These are phyloP conservation scores for Oophaga pumilio DNA, from an alignment of 2,113 vertebrate genomes.

Conservation along the genomic window DNA sequence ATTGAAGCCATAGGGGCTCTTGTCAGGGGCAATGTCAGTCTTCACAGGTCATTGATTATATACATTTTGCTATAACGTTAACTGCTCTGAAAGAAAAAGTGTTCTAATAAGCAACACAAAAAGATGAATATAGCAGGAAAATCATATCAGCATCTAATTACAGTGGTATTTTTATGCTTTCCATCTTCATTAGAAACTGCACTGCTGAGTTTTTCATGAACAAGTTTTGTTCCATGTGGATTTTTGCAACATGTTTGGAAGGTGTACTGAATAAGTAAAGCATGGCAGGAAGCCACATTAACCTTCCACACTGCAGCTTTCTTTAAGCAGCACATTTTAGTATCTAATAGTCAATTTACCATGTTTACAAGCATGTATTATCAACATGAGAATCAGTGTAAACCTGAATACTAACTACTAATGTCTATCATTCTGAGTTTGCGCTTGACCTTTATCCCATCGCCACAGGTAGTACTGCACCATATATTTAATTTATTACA, in stretches of 20 bases:
- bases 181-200: conserved; percentile 31
- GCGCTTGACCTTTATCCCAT: neutral
- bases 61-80: neutral
- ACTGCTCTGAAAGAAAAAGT: conserved; percentile 3
- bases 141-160: conserved; percentile 35
- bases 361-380: neutral
- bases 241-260: conserved; percentile 41
- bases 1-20: neutral
- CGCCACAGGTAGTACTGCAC: too few relatives aligned
- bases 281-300: conserved; percentile 11
- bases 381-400: neutral
- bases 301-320: conserved; percentile 5
- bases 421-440: neutral
- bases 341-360: conserved; percentile 40
- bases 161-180: conserved; percentile 26
- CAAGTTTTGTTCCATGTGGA: conserved; percentile 32
- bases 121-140: conserved; percentile 21
- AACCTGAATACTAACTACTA: neutral
- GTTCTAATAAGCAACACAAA: conserved; percentile 8
- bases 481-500: neutral
- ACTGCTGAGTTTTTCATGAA: conserved; percentile 44
- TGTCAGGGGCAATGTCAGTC: neutral
- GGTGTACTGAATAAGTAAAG: neutral
- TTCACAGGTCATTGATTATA: conserved; percentile 26
- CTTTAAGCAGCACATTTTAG: conserved; percentile 22